A percentile compares a stretch with the other conserved stretches of the same genome.
phyloP scores from a whole-genome alignment of 2,888 invertebrate species.

The Myopa testacea region DNA sequence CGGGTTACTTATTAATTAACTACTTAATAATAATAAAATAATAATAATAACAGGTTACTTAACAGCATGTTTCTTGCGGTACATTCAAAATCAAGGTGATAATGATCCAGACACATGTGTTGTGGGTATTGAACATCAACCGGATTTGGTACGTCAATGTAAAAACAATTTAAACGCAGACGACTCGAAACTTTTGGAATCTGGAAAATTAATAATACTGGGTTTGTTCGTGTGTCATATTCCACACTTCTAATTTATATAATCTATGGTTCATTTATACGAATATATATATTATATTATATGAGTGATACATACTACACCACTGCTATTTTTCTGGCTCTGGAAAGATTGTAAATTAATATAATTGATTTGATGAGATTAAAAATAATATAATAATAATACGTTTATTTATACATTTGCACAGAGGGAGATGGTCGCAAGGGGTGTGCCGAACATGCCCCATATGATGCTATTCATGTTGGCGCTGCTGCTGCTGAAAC shows the following conservation, averaged over 20 bases:
- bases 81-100: conserved; percentile 73
- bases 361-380: too few relatives aligned
- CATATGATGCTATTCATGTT: conserved; percentile 93
- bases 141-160: conserved; percentile 82
- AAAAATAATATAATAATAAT: too few relatives aligned
- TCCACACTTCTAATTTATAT: background rate
- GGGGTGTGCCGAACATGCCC: conserved; percentile 80
- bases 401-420: background rate
- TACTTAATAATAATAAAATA: too few relatives aligned
- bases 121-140: conserved; percentile 92
- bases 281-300: background rate
- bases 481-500: conserved; percentile 87
- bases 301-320: too few relatives aligned
- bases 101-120: conserved; percentile 70
- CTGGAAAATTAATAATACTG: conserved; percentile 77
- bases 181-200: conserved; percentile 77
- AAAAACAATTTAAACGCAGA: conserved; percentile 81
- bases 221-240: conserved; percentile 70
- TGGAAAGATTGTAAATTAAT: too few relatives aligned
- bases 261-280: background rate
- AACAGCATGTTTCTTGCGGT: conserved; percentile 89
- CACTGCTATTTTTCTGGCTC: too few relatives aligned
- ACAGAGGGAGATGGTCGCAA: conserved; percentile 89
- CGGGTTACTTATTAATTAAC: too few relatives aligned
- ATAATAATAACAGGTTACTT: conserved; percentile 95